Evolutionary conservation across 2,888 invertebrate genomes (phyloP), one percentile per base, ranked within the genome.

Genomic region (Tachina lurida): DNA sequence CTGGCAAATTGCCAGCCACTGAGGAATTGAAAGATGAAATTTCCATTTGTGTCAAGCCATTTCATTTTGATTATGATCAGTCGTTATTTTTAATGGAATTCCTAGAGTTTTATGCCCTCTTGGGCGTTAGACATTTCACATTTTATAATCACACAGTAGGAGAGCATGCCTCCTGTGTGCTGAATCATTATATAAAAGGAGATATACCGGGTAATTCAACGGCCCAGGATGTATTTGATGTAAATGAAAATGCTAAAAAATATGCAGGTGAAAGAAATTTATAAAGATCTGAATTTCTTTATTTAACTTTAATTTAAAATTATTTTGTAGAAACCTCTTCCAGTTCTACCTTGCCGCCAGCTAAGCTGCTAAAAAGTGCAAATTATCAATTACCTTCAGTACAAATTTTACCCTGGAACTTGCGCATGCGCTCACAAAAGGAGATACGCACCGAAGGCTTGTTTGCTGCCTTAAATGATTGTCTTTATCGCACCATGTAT

Each of bases 391-490:
- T 89, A 58, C 92, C 92, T 41, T 92, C 93, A n/a, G 90, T 93
- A 60, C 91, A 90, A 78, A 92, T 93, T 39, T 87, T 93, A 82
- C 93, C 93, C 13, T 93, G 93, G 98, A 95, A 97, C 91, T 94
- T 98, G 88, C 96, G 97, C 85, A 96, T 97, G 94, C 94, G 96
- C 43, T 97, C 97, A 1, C 97, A 97, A 92, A 95, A 96, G 90
- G 98, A 98, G 93, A 98, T 98, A 86, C 95, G 98, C 87, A 98
- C 98, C 1, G 98, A 98, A 92, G 97, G 97, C 8, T 94, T 97
- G 86, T 98, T 98, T 92, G 97, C 98, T 0, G 97, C 98, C 10
- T 95, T 98, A 89, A 98, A 98, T 93, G 98, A 98, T 94, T 98
- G 98, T 92, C 94, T 98, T 31, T 98, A 98, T 93, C 95, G 98